Evolutionary conservation across 2,113 vertebrate species (phyloP), one percentile per base, ranked within the genome.

Genomic region (Picathartes gymnocephalus): DNA sequence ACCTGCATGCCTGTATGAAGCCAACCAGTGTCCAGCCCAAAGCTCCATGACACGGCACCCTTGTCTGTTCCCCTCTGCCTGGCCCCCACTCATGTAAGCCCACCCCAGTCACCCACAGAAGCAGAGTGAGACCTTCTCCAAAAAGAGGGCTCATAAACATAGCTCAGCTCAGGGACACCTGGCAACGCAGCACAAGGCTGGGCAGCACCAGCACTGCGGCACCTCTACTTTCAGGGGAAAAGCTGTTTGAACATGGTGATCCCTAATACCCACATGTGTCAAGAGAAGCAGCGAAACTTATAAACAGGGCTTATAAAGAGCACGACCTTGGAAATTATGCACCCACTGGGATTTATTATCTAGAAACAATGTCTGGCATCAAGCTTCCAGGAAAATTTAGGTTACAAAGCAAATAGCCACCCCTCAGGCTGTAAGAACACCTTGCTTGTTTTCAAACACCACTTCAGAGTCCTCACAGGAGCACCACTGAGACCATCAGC

Each of bases 341-440:
- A 88, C 44, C 47, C 88, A 48, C 64, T 31, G 51, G 77, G 85
- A 94, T 94, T 95, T 92, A 80, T 88, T 90, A 88, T 68, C 93
- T 88, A 90, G 74, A 96, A 94, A 93, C 85, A 86, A 86, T 12
- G 64, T 62, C 71, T 92, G 60, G 60, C 82, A 94, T 74, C 60
- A 60, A 65, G 76, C 51, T 93, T 73, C 81, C 86, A 86, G 72
- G 68, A 96, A 94, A 96, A 93, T 37, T 19, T 74, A 92, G 60
- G 50, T 83, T 95, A 93, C 72, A 88, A 70, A 93, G 85, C 44
- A 71, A 96, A 89, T 3, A 91, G 72, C 19, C 76, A 62, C 65
- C 47, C 56, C 74, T 50, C 48, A 88, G 62, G n/a, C 40, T 44
- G 13, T 51, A 33, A 0, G 5, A 71, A 93, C 25, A 94, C 48